Conservation (phyloP, 2,113 vertebrate species). For the Mesocricetus auratus region DNA sequence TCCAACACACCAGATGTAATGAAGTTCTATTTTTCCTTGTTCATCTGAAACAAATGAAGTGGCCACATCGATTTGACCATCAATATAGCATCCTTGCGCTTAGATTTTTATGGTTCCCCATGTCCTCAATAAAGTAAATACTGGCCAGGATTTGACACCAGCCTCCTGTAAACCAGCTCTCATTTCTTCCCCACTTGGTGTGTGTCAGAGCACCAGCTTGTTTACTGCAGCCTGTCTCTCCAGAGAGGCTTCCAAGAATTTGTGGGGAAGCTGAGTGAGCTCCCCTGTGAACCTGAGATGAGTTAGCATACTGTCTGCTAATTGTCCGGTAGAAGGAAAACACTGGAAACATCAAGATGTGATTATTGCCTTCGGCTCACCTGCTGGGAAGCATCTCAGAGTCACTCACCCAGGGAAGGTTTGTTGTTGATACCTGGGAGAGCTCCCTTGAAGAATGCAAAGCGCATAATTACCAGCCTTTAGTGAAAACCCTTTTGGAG, state of each 20-base stretch:
- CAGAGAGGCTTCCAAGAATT: background rate
- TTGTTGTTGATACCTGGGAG: constrained; percentile 80
- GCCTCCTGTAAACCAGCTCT: background rate
- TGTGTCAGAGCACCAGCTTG: background rate
- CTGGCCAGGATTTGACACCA: background rate
- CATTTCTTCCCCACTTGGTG: background rate
- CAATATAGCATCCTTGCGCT: background rate
- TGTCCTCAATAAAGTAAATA: background rate
- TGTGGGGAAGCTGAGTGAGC: background rate
- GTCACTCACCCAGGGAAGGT: constrained; percentile 59
- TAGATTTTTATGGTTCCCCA: background rate
- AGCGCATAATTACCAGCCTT: constrained; percentile 93
- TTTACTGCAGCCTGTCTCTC: accelerated
- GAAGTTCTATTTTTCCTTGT: background rate
- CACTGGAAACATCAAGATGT: constrained; percentile 42
- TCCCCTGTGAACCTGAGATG: background rate
- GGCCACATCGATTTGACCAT: too few relatives aligned
- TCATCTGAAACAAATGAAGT: background rate
- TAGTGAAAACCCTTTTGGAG: constrained; percentile 92
- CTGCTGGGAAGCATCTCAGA: constrained; percentile 74
- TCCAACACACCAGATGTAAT: too few relatives aligned
- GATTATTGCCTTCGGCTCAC: constrained; percentile 70
- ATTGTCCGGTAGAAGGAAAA: constrained; percentile 64
- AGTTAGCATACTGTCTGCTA: constrained; percentile 40
- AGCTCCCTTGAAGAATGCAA: constrained; percentile 88